These are phyloP conservation scores for Bostrychus sinensis DNA, from an alignment of 2,113 vertebrate species.

Conservation along the genomic window DNA sequence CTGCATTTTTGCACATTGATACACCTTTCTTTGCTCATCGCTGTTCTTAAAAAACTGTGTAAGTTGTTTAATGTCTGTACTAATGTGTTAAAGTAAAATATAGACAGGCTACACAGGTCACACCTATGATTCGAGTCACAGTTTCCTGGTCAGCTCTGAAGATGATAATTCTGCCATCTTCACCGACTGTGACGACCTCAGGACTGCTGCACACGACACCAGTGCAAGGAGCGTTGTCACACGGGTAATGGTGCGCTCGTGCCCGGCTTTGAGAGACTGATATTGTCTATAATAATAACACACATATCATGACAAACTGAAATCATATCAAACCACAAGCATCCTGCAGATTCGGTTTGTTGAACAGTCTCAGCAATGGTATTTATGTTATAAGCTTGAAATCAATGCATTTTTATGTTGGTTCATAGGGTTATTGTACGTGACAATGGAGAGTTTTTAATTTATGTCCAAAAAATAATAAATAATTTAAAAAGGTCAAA, in stretches of 20 bases:
- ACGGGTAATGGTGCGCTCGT: conserved; percentile 84
- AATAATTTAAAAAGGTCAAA: too few relatives aligned
- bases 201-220: conserved; percentile 88
- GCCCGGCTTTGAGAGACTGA: conserved; percentile 86
- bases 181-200: conserved; percentile 92
- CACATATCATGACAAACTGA: neutral
- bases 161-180: conserved; percentile 92
- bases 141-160: conserved; percentile 89
- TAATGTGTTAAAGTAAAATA: neutral
- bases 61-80: neutral
- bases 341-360: neutral
- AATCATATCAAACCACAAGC: neutral
- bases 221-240: conserved; percentile 87
- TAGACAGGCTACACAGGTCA: conserved; percentile 8
- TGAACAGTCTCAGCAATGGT: neutral
- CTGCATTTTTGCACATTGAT: too few relatives aligned
- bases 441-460: too few relatives aligned
- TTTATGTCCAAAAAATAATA: too few relatives aligned
- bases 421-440: too few relatives aligned
- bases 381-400: neutral
- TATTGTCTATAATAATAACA: conserved; percentile 78
- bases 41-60: neutral
- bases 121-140: conserved; percentile 87
- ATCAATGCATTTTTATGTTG: neutral
- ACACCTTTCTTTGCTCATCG: too few relatives aligned